Conservation (phyloP, 2,888 invertebrate species). For the Drosophila gaucha region DNA sequence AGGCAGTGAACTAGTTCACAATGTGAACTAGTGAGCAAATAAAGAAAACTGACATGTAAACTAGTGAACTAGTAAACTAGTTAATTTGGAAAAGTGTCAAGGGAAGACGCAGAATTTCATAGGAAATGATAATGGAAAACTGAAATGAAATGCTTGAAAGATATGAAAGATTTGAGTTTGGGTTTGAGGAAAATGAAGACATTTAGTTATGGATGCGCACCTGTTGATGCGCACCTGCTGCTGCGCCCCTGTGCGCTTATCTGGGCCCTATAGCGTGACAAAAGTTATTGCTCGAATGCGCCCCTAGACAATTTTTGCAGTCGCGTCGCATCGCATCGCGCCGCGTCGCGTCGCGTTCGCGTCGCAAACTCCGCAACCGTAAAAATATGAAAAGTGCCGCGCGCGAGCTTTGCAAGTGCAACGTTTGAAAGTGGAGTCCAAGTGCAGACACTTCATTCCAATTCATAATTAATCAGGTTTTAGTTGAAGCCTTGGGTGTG, state of each 20-base stretch:
- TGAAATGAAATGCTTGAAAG: too few species aligned
- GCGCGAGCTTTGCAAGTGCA: slow-evolving; percentile 11
- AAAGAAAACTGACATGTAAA: too few species aligned
- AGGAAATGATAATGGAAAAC: too few species aligned
- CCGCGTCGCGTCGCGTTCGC: background rate
- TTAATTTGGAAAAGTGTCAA: too few species aligned
- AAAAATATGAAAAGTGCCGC: slow-evolving; percentile 72
- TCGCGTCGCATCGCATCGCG: slow-evolving; percentile 25
- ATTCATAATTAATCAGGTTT: slow-evolving; percentile 72
- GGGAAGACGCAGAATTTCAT: too few species aligned
- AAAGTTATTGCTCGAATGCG: slow-evolving; percentile 81
- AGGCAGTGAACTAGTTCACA: too few species aligned
- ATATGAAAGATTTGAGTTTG: too few species aligned
- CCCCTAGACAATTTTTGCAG: slow-evolving; percentile 53
- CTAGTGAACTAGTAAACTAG: too few species aligned
- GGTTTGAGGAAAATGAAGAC: background rate
- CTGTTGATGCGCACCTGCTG: slow-evolving; percentile 17
- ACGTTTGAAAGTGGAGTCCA: slow-evolving; percentile 34
- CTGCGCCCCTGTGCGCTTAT: slow-evolving; percentile 32
- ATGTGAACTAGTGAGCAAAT: too few species aligned
- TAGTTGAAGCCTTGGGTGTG: slow-evolving; percentile 1
- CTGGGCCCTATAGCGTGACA: slow-evolving; percentile 70
- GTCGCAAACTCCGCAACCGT: slow-evolving; percentile 65
- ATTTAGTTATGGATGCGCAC: slow-evolving; percentile 13
- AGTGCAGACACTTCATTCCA: slow-evolving; percentile 49